Conservation (phyloP, 2,888 invertebrate species). For the Dryadula phaetusa region DNA sequence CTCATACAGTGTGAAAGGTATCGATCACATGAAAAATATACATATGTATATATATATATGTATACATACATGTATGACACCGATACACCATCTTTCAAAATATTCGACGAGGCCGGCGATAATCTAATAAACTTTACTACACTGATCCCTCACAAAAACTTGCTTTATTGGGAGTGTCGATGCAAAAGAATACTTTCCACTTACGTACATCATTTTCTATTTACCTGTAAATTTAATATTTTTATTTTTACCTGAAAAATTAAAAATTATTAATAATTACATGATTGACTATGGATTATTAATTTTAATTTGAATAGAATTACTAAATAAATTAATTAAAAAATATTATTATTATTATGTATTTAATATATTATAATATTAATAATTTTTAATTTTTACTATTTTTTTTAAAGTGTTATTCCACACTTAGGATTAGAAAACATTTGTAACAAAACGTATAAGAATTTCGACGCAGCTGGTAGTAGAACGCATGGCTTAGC, state of each 20-base stretch:
- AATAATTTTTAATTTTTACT: no score
- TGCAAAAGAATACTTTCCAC: constrained; percentile 36
- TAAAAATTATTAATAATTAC: no score
- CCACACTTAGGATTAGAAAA: no score
- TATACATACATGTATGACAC: constrained; percentile 38
- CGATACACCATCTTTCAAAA: constrained; percentile 50
- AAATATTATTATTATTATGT: no score
- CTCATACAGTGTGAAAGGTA: constrained; percentile 28
- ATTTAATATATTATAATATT: no score
- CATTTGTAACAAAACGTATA: no score
- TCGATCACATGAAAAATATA: constrained; percentile 13
- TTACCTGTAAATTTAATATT: neutral
- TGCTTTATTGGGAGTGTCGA: constrained; percentile 45
- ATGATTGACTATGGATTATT: no score
- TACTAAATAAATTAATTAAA: no score
- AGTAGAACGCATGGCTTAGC: no score
- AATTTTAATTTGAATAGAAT: no score
- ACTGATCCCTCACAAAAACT: constrained; percentile 46
- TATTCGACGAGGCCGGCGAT: constrained; percentile 44
- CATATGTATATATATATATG: constrained; percentile 35
- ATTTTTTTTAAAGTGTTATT: no score
- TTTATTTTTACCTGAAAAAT: neutral
- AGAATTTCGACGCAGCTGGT: no score
- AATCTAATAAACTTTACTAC: constrained; percentile 50
- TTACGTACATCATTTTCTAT: constrained; percentile 6